Evolutionary conservation across 2,888 invertebrate genomes (phyloP), one percentile per base, ranked within the genome.

Genomic region (Oscheius sp.): DNA sequence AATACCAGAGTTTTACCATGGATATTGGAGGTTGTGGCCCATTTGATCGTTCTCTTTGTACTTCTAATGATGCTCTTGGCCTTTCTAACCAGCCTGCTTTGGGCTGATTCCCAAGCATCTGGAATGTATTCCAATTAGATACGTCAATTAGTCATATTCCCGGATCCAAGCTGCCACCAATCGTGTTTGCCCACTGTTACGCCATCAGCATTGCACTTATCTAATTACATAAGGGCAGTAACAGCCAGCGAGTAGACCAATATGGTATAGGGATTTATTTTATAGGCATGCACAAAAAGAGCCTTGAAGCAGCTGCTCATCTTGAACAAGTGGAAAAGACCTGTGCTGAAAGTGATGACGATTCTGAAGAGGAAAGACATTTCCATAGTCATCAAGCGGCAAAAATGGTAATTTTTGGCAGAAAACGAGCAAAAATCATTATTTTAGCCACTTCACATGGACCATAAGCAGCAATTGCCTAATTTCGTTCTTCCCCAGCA

Each of bases 261-360:
- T 31, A 48, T n/a, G 10, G 39, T 46, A n/a, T n/a, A n/a, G n/a
- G n/a, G n/a, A n/a, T n/a, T n/a, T n/a, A n/a, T n/a, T n/a, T n/a
- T n/a, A n/a, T n/a, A 97, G 97, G 97, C 88, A 97, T 97, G 97
- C 97, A 97, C 90, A 92, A 96, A 86, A 97, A 97, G 90, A 96
- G 95, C 58, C 89, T 96, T 87, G 97, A 97, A 90, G 96, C 97
- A 65, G 95, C 96, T 78, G 94, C 94, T 84, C 93, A 95, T 87
- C 91, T 96, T 76, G 95, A 94, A 88, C 94, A 94, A 85, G 87
- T 71, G 79, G 85, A 74, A 42, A 76, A 78, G 42, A 65, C 55
- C 3, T 75, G 75, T 25, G 78, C 71, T 37, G 69, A 69, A 15
- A 72, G 74, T n/a, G 80, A 80, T 39, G 72, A 71, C 15, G 80